A percentile compares a stretch with the other conserved stretches of the same genome.
phyloP scores from a whole-genome alignment of 1,140 invertebrate genomes.

The Drosophila orena region DNA sequence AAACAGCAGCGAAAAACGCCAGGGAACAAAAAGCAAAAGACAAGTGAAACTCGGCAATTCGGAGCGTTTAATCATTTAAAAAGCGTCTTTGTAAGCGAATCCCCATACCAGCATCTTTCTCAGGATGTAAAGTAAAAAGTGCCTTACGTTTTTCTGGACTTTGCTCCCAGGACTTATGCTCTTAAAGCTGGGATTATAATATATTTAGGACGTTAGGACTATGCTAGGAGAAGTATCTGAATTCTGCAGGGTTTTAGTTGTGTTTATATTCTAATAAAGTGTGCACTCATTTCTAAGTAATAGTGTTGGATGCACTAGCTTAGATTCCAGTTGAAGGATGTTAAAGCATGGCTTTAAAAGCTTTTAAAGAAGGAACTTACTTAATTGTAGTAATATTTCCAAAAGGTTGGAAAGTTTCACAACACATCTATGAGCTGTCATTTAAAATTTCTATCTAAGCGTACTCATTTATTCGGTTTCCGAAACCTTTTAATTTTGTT shows the following conservation, averaged over 20 bases:
- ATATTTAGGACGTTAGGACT: neutral
- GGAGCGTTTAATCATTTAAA: constrained; percentile 78
- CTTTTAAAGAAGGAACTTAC: no score
- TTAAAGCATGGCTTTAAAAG: no score
- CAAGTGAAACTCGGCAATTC: constrained; percentile 54
- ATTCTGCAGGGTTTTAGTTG: neutral
- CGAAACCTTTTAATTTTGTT: no score
- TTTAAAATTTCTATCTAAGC: neutral
- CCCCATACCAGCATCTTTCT: neutral
- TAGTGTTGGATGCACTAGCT: no score
- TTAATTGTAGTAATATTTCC: neutral
- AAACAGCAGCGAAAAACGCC: constrained; percentile 13
- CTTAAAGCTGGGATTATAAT: neutral
- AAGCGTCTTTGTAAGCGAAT: constrained; percentile 67
- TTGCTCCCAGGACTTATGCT: neutral
- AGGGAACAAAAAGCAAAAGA: constrained; percentile 31
- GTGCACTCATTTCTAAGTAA: no score
- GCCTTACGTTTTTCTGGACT: neutral
- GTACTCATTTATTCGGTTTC: neutral
- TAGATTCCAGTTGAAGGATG: no score
- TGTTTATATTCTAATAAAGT: no score
- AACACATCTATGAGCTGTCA: neutral
- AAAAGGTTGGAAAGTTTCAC: neutral
- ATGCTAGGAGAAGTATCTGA: neutral
- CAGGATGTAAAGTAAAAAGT: constrained; percentile 13